Evolutionary conservation across 2,113 vertebrate genomes (phyloP), one percentile per base, ranked within the genome.

Genomic region (Cercopithecus mona): DNA sequence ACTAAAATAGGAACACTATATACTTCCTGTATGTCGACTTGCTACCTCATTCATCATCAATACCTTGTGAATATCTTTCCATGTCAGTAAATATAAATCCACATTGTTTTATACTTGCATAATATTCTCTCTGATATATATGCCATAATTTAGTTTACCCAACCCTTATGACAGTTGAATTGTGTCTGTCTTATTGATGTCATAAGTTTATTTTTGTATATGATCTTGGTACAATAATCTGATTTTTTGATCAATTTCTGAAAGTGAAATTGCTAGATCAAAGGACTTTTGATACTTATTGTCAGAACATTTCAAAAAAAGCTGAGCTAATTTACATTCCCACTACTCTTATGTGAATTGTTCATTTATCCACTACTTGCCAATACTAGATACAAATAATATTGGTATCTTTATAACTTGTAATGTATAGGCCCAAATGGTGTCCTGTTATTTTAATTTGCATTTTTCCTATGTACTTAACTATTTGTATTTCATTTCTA

Each of bases 191-290:
- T 61, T 84, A 3, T 27, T 7, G 61, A 52, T 87, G 55, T 8
- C 23, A 9, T 23, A 6, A 80, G 45, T 89, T 64, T 20, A n/a
- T 93, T 88, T 43, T 79, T 79, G 86, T 25, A 23, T 1, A 16
- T 83, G 25, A 72, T 64, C 52, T 90, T 93, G 75, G 40, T 55
- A 68, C 8, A 61, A 92, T 55, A 89, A 75, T 64, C 64, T 88
- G 6, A 90, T 93, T 82, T 52, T 90, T 83, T 38, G 18, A 90
- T 90, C 23, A 85, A 81, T 81, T 94, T 90, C 75, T 87, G 45
- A 64, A 87, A 72, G 23, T 82, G 18, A 9, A 81, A 93, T 79
- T 93, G 32, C 35, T 83, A 83, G 11, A 68, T 64, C 25, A 94
- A 96, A 90, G 8, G 8, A 18, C 1, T 90, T 93, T 89, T 83